Evolutionary conservation across 2,888 invertebrate genomes (phyloP).

Genomic region (Calliphora vomitoria): DNA sequence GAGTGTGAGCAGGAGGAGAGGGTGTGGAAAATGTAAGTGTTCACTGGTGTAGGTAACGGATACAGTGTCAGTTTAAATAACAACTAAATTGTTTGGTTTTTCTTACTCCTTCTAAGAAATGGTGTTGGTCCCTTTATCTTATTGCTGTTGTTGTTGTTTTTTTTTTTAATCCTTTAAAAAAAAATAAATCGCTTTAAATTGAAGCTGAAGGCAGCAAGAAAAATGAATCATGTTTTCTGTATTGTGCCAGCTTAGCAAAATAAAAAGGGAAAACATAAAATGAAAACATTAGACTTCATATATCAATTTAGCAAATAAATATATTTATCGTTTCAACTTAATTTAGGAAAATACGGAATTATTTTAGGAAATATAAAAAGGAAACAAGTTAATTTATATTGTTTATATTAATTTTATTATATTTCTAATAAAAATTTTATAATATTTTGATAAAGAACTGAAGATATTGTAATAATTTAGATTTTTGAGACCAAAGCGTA

Average conservation of each 20-base stretch:
- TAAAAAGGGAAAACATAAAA: neutral
- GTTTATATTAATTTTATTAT: too few relatives aligned
- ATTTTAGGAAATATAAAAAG: too few relatives aligned
- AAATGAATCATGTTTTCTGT: neutral
- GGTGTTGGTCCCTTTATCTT: neutral
- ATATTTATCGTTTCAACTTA: constrained; percentile 24
- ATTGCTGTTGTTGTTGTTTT: constrained; percentile 14
- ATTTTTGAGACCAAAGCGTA: too few relatives aligned
- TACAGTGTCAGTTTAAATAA: constrained; percentile 31
- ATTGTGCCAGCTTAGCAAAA: neutral
- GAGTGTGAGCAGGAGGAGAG: too few relatives aligned
- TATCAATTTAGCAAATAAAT: constrained; percentile 31
- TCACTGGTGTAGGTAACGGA: neutral
- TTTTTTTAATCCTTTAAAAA: constrained; percentile 42
- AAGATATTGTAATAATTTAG: too few relatives aligned
- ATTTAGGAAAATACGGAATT: too few relatives aligned
- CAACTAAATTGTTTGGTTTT: constrained; percentile 2
- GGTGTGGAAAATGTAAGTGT: neutral
- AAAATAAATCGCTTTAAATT: constrained; percentile 22
- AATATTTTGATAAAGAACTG: too few relatives aligned
- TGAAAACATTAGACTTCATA: constrained; percentile 16
- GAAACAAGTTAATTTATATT: too few relatives aligned
- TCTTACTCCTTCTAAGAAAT: neutral
- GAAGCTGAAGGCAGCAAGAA: neutral
- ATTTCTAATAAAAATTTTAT: too few relatives aligned